These are phyloP conservation scores for Palythoa heliodiscus DNA, from an alignment of 92 coral and sea anemone genomes.

Conservation along the genomic window DNA sequence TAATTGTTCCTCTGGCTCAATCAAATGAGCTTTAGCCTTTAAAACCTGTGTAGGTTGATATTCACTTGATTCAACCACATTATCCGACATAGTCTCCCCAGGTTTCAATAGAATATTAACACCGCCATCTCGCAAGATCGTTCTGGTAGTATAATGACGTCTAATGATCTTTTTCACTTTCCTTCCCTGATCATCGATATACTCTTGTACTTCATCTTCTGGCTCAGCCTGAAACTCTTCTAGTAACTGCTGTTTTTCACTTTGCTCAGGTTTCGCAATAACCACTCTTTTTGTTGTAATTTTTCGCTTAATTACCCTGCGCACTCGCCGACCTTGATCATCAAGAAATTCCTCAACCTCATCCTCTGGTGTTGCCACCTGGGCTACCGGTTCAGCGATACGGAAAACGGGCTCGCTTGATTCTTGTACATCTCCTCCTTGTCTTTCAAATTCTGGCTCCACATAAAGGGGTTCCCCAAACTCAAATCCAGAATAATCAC, in stretches of 20 bases:
- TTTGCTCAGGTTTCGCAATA: slow-evolving; percentile 7
- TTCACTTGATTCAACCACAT: not conserved
- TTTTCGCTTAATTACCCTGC: slow-evolving; percentile 49
- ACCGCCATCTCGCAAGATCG: slow-evolving; percentile 55
- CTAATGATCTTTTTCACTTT: slow-evolving; percentile 45
- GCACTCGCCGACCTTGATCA: slow-evolving; percentile 60
- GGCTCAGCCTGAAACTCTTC: slow-evolving; percentile 40
- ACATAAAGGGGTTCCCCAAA: slow-evolving; percentile 62
- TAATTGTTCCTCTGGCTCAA: slow-evolving; percentile 42
- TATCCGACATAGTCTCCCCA: slow-evolving; percentile 40
- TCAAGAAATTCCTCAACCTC: slow-evolving; percentile 63
- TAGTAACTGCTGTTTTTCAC: slow-evolving; percentile 32
- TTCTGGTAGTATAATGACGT: slow-evolving; percentile 25
- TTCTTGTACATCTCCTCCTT: slow-evolving; percentile 42
- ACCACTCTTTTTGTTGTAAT: slow-evolving; percentile 47
- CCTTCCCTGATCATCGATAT: slow-evolving; percentile 54
- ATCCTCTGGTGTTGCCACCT: slow-evolving; percentile 30
- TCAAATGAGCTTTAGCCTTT: slow-evolving; percentile 13
- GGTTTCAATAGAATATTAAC: slow-evolving; percentile 52
- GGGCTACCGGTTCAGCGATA: slow-evolving; percentile 35
- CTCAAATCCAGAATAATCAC: slow-evolving; percentile 40
- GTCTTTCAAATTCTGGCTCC: slow-evolving; percentile 7
- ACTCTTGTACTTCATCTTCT: slow-evolving; percentile 48
- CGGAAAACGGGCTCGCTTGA: slow-evolving; percentile 50
- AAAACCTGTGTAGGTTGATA: slow-evolving; percentile 19